A percentile compares a stretch with the other conserved stretches of the same genome.
Conservation (phyloP, 2,888 invertebrate species). For the Empis stercorea region DNA sequence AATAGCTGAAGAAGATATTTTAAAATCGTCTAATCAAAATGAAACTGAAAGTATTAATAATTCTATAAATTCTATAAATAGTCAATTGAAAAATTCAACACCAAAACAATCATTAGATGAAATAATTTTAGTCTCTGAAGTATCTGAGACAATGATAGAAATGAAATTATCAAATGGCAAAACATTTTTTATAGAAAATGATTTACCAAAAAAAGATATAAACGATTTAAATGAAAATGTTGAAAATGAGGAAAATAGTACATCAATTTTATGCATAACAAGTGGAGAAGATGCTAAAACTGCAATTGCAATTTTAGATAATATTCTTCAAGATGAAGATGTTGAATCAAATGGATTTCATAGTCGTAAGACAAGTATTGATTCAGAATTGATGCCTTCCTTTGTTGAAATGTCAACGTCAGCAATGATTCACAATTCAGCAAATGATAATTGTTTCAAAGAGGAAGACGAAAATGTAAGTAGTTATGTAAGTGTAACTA, state of each 20-base stretch:
- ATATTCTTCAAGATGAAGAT: constrained; percentile 28
- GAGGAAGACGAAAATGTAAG: constrained; percentile 12
- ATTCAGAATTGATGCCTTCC: constrained; percentile 27
- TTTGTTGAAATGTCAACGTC: constrained; percentile 28
- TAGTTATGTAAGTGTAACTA: no score
- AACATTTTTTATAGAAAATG: constrained; percentile 25
- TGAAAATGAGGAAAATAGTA: not conserved
- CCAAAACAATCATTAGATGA: constrained; percentile 20
- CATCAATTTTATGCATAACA: constrained; percentile 3
- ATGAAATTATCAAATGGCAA: constrained; percentile 27
- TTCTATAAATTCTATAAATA: not conserved
- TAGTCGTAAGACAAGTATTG: constrained; percentile 19
- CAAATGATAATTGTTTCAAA: constrained; percentile 13
- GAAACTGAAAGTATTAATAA: not conserved
- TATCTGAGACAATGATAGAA: constrained; percentile 23
- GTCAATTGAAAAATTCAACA: constrained; percentile 4
- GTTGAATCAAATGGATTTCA: constrained; percentile 15
- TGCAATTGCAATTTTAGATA: constrained; percentile 29
- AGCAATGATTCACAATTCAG: constrained; percentile 27
- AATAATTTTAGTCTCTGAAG: constrained; percentile 25
- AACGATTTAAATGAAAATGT: constrained; percentile 11
- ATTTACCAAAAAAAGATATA: constrained; percentile 13
- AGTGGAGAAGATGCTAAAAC: constrained; percentile 23
- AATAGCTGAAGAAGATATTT: not conserved
- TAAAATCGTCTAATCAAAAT: not conserved